Evolutionary conservation across 1,140 invertebrate species (phyloP), one percentile per base, ranked within the genome.

Genomic region (Carposina sasakii): DNA sequence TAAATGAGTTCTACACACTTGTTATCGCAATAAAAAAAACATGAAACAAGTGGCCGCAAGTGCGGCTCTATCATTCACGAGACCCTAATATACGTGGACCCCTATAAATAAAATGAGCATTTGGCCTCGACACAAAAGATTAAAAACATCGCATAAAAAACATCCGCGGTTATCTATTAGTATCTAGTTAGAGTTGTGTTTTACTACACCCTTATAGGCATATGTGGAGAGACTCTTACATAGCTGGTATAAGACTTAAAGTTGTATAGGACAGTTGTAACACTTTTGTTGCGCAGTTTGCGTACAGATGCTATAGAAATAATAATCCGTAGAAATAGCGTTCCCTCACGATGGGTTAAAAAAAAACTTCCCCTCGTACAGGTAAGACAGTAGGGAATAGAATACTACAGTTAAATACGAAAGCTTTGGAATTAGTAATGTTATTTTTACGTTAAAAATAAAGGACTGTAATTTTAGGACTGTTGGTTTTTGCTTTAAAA

Each of bases 131-230:
- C 50, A 79, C 75, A 81, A 81, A 69, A 75, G 75, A 68, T 70
- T 73, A 72, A 78, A 82, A 81, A 82, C 73, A 52, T 52, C 57
- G 57, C 67, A 82, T 83, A 83, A 83, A 83, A 83, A 83, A 61
- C 79, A 81, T 75, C 76, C 72, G 76, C 69, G 77, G 76, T 81
- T 79, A 79, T 79, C 79, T 83, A 83, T 83, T 78, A 76, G 76
- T 83, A 81, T 83, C 79, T 79, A 81, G 76, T 83, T 83, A 77
- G 71, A 72, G 69, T 78, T 81, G 73, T n/a, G n/a, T n/a, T n/a
- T n/a, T n/a, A n/a, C n/a, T n/a, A n/a, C n/a, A n/a, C n/a, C n/a
- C n/a, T n/a, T n/a, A n/a, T n/a, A n/a, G n/a, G n/a, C n/a, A n/a
- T n/a, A n/a, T n/a, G n/a, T n/a, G n/a, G n/a, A n/a, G n/a, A n/a